A percentile compares a stretch with the other conserved stretches of the same genome.
These are phyloP conservation scores for Ctenodactylus gundi DNA, from an alignment of 2,113 vertebrate species.

Conservation along the genomic window DNA sequence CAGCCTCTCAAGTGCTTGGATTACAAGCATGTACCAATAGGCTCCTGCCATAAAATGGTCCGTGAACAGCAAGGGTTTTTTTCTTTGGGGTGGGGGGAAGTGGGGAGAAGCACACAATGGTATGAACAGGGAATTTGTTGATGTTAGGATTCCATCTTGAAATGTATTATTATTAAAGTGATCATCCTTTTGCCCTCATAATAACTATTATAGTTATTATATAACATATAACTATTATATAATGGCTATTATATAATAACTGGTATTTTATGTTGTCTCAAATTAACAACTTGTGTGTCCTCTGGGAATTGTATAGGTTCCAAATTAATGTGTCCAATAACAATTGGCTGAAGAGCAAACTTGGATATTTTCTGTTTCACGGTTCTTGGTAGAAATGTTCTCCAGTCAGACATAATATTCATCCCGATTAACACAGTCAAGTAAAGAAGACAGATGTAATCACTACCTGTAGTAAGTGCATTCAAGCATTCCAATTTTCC, in stretches of 20 bases:
- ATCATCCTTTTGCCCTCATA: not conserved
- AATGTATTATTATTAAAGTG: not conserved
- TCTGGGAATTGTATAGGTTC: not conserved
- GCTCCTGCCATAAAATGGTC: not conserved
- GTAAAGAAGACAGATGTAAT: not conserved
- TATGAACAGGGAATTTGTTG: not conserved
- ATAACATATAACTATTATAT: too few relatives aligned
- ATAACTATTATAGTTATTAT: too few relatives aligned
- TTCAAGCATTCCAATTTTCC: not conserved
- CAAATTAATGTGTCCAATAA: not conserved
- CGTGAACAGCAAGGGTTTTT: too few relatives aligned
- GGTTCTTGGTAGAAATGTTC: not conserved
- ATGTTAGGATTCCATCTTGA: not conserved
- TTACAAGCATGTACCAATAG: too few relatives aligned
- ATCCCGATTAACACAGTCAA: not conserved
- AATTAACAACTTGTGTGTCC: not conserved
- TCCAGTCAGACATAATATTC: not conserved
- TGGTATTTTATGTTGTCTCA: not conserved
- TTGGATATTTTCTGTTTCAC: not conserved
- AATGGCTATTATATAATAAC: too few relatives aligned
- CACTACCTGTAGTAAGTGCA: not conserved
- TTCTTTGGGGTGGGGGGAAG: too few relatives aligned
- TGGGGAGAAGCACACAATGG: too few relatives aligned
- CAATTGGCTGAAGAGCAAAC: not conserved
- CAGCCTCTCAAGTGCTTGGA: too few relatives aligned